Evolutionary conservation across 2,113 vertebrate genomes (phyloP).

Genomic region (Sinocyclocheilus anshuiensis): DNA sequence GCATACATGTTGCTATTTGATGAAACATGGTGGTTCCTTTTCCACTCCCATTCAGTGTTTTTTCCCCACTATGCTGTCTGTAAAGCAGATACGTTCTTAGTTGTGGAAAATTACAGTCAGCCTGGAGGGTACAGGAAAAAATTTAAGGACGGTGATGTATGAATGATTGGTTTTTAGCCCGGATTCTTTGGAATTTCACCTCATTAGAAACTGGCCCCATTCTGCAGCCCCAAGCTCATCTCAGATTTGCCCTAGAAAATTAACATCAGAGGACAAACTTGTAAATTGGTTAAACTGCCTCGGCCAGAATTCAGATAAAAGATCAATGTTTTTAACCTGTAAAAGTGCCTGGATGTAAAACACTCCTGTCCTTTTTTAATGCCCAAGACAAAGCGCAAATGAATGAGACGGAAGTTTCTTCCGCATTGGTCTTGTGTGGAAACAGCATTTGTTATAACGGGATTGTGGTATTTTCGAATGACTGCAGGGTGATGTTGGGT

Average conservation of each 20-base stretch:
- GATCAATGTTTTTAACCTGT: background rate
- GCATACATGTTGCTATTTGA: background rate
- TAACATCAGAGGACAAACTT: slow-evolving; percentile 1
- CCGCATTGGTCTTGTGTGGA: background rate
- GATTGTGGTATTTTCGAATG: background rate
- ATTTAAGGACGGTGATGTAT: background rate
- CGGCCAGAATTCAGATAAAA: background rate
- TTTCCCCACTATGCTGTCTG: background rate
- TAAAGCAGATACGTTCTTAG: background rate
- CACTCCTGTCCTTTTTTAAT: background rate
- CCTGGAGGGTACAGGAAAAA: background rate
- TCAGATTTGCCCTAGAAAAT: slow-evolving; percentile 18
- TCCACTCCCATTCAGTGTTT: background rate
- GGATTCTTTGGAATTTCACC: background rate
- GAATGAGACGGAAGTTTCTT: slow-evolving; percentile 1
- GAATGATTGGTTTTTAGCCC: background rate
- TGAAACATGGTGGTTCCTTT: background rate
- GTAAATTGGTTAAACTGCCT: background rate
- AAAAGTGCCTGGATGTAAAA: background rate
- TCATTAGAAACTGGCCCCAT: slow-evolving; percentile 24
- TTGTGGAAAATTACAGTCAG: background rate
- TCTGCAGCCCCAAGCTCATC: background rate
- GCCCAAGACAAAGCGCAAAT: background rate
- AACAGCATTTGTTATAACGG: slow-evolving; percentile 3
- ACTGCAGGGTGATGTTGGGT: slow-evolving; percentile 7